Evolutionary conservation across 2,888 invertebrate species (phyloP).

Genomic region (Apodemia hepburni): DNA sequence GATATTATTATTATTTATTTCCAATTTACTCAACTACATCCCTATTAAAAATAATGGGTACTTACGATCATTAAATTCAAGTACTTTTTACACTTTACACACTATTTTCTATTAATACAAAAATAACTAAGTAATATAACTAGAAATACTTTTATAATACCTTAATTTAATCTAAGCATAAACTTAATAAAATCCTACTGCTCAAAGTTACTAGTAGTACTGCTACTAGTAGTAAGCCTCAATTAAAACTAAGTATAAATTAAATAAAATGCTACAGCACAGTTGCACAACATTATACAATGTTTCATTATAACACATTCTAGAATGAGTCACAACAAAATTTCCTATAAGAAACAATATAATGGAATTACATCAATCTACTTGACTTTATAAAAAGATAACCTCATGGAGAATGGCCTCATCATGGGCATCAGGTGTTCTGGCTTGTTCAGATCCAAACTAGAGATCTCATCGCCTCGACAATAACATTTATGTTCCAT

Average conservation of each 20-base stretch:
- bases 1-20: too few relatives aligned
- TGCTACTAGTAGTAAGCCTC: not conserved
- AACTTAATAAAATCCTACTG: too few relatives aligned
- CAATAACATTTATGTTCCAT: slow-evolving; percentile 68
- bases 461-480: slow-evolving; percentile 58
- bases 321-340: slow-evolving; percentile 3
- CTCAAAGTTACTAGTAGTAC: not conserved
- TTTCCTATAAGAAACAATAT: slow-evolving; percentile 14
- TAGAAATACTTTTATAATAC: not conserved
- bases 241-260: not conserved
- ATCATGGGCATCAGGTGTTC: slow-evolving; percentile 72
- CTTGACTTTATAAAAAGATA: slow-evolving; percentile 23
- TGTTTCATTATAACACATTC: not conserved
- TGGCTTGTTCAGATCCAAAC: slow-evolving; percentile 56
- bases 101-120: too few relatives aligned
- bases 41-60: too few relatives aligned
- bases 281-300: slow-evolving; percentile 15
- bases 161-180: not conserved
- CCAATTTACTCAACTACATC: too few relatives aligned
- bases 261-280: not conserved
- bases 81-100: too few relatives aligned
- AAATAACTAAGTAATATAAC: not conserved
- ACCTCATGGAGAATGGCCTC: slow-evolving; percentile 76
- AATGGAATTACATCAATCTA: not conserved
- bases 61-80: too few relatives aligned